Percentiles rank a stretch among this genome's conserved stretches.
phyloP scores from a whole-genome alignment of 1,140 invertebrate genomes.

The Plectrocnemia conspersa region DNA sequence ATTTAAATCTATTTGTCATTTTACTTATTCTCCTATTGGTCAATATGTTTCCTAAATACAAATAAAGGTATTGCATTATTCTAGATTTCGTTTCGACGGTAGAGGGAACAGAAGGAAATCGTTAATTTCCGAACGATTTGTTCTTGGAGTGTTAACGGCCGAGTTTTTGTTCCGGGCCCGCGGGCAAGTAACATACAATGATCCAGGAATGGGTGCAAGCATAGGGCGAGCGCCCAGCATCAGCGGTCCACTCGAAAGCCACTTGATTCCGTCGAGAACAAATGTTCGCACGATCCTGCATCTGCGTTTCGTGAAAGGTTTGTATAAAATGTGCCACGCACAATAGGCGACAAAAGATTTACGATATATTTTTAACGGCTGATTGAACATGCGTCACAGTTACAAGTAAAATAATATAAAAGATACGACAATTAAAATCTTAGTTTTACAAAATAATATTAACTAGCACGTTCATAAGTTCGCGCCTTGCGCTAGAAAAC shows the following conservation, averaged over 20 bases:
- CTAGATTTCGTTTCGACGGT: background rate
- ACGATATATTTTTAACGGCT: no score
- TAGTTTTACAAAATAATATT: no score
- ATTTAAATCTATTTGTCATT: no score
- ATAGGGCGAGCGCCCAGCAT: constrained; percentile 6
- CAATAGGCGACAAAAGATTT: background rate
- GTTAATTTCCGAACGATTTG: constrained; percentile 27
- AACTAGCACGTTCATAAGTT: no score
- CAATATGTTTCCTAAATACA: no score
- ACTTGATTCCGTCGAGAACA: constrained; percentile 21
- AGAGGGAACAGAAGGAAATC: background rate
- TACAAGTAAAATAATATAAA: no score
- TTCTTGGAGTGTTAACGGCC: constrained; percentile 29
- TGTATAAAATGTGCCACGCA: background rate
- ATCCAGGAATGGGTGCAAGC: constrained; percentile 10
- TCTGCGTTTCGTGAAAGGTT: constrained; percentile 14
- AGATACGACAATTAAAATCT: no score
- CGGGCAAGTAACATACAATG: constrained; percentile 11
- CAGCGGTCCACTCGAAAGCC: constrained; percentile 12
- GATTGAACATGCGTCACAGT: no score
- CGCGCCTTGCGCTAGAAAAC: no score
- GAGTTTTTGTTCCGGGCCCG: constrained; percentile 27
- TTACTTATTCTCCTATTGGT: no score
- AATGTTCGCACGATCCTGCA: constrained; percentile 18
- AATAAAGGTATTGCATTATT: constrained; percentile 1